Evolutionary conservation across 2,888 invertebrate genomes (phyloP).

Genomic region (Cerastis rubricosa): DNA sequence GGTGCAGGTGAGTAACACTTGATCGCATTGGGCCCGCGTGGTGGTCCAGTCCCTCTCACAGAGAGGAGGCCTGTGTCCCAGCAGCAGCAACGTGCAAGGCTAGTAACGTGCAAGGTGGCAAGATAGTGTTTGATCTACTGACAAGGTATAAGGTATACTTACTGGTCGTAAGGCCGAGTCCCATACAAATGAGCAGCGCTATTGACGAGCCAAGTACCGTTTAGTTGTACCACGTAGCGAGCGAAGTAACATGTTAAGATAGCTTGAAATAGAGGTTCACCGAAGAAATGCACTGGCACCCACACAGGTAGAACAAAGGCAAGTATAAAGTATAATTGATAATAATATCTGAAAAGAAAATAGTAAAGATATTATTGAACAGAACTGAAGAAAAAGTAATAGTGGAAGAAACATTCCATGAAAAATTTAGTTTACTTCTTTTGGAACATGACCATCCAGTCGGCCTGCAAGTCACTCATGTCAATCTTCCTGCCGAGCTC

Average conservation of each 20-base stretch:
- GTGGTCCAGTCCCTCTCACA: too few species aligned
- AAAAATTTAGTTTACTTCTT: slow-evolving; percentile 90
- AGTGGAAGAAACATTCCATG: background rate
- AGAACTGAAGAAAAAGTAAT: background rate
- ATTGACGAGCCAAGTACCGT: slow-evolving; percentile 96
- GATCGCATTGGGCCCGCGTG: background rate
- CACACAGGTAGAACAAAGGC: slow-evolving; percentile 92
- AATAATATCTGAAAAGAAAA: slow-evolving; percentile 92
- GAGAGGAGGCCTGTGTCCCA: background rate
- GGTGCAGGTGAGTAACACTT: background rate
- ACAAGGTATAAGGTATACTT: slow-evolving; percentile 70
- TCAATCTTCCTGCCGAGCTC: slow-evolving; percentile 93
- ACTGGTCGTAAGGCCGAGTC: slow-evolving; percentile 94
- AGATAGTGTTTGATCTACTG: slow-evolving; percentile 11
- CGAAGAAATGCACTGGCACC: slow-evolving; percentile 93
- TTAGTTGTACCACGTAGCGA: slow-evolving; percentile 92
- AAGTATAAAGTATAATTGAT: slow-evolving; percentile 90
- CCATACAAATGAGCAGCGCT: slow-evolving; percentile 95
- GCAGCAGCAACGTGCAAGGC: background rate
- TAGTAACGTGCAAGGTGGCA: too few species aligned
- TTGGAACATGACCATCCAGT: slow-evolving; percentile 94
- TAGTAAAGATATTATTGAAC: background rate
- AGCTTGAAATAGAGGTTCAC: slow-evolving; percentile 91
- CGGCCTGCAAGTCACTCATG: slow-evolving; percentile 94
- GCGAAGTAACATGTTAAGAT: slow-evolving; percentile 91